Conservation (phyloP, 1,140 invertebrate species). For the Zaprionus taronus region DNA sequence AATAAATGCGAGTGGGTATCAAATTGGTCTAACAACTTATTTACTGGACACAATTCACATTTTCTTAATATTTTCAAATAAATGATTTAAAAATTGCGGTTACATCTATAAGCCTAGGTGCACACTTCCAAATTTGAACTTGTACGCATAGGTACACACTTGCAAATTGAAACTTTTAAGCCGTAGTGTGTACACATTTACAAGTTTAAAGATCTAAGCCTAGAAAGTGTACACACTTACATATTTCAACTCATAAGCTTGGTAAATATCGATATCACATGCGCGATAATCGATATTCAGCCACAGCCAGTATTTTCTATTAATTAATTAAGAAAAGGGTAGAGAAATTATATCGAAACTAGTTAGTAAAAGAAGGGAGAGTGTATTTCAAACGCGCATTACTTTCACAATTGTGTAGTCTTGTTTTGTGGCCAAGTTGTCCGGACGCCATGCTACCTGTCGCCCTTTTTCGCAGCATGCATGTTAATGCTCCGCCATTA, state of each 20-base stretch:
- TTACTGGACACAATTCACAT: background rate
- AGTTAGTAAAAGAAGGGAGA: background rate
- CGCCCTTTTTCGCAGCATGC: slow-evolving; percentile 55
- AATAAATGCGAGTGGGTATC: background rate
- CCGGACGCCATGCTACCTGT: slow-evolving; percentile 48
- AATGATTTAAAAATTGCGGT: too few relatives aligned
- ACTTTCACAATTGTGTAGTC: background rate
- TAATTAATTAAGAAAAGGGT: background rate
- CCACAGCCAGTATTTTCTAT: background rate
- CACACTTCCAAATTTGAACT: background rate
- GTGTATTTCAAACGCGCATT: slow-evolving; percentile 15
- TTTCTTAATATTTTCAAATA: background rate
- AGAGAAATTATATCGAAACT: too few relatives aligned
- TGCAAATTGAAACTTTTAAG: background rate
- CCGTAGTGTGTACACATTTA: too few relatives aligned
- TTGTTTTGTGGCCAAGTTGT: slow-evolving; percentile 43
- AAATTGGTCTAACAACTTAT: background rate
- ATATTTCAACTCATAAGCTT: background rate
- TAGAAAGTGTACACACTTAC: background rate
- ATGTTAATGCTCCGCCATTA: slow-evolving; percentile 74
- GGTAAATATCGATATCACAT: too few relatives aligned
- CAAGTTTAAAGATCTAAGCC: too few relatives aligned
- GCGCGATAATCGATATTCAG: background rate
- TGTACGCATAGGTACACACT: too few relatives aligned
- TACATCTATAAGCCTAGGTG: background rate